Conservation (phyloP, 1,140 invertebrate species). For the Cotesia typhae region DNA sequence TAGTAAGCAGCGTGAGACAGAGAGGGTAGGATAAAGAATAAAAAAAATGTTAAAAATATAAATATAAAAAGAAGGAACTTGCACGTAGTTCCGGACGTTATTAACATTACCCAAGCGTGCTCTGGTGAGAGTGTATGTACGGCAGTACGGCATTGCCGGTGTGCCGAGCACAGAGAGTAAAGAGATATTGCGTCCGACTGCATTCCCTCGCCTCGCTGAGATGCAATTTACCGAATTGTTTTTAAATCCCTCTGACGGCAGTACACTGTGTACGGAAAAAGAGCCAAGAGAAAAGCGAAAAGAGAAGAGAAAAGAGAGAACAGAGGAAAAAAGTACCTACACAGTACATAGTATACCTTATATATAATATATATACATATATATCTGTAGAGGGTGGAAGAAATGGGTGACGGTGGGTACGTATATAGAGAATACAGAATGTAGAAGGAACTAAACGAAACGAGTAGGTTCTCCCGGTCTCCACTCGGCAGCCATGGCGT, state of each 20-base stretch:
- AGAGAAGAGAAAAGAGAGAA: constrained; percentile 20
- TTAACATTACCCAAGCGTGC: constrained; percentile 24
- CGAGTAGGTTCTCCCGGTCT: constrained; percentile 39
- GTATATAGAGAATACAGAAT: constrained; percentile 27
- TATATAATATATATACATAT: too few relatives aligned
- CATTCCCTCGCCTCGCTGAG: constrained; percentile 50
- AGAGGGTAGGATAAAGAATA: neutral
- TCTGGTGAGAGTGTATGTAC: constrained; percentile 3
- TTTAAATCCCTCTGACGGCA: constrained; percentile 57
- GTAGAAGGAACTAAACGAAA: constrained; percentile 36
- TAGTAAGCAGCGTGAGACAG: neutral
- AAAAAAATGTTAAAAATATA: neutral
- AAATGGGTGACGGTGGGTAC: constrained; percentile 38
- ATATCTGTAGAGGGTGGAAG: neutral
- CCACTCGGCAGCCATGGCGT: constrained; percentile 58
- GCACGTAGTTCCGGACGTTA: constrained; percentile 16
- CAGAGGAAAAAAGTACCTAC: neutral
- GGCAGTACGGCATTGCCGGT: neutral
- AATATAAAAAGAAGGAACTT: constrained; percentile 10
- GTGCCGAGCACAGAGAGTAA: constrained; percentile 14
- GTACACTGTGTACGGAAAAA: constrained; percentile 27
- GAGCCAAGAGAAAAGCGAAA: constrained; percentile 8
- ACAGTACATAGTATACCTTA: too few relatives aligned
- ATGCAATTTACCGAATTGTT: constrained; percentile 63
- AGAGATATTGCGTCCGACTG: constrained; percentile 44